Evolutionary conservation across 2,113 vertebrate species (phyloP), one percentile per base, ranked within the genome.

Genomic region (Ploceus nigricollis): DNA sequence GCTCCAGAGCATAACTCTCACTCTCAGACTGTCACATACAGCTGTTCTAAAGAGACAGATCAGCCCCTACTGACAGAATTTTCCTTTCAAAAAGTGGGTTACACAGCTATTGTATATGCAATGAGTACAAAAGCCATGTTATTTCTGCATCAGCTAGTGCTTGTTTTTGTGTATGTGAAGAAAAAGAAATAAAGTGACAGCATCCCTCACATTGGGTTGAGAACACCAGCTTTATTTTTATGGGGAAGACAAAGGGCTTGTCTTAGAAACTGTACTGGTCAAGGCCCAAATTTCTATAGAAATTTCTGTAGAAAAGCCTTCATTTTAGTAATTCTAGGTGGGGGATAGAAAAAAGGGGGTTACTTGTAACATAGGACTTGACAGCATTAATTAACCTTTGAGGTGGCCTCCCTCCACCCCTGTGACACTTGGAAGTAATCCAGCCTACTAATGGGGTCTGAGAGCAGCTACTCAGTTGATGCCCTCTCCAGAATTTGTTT

Each of bases 1-100:
- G 23, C 11, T 75, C 18, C 8, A 35, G 20, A 71, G n/a, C 0
- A 0, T 37, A 81, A 40, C 33, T 37, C 24, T 70, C 23, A 33
- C 37, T 77, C 35, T 58, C 16, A 2, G 73, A 33, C 39, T 48
- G 37, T 16, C 1, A 2, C 2, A 42, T 15, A 35, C 11, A 75
- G 39, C 35, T 82, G 13, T 37, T 85, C 45, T 78, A 48, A 50
- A 54, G 22, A 60, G 68, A 44, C 33, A 19, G 11, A 82, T 40
- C 20, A 64, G 45, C 8, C 24, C 30, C 56, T 37, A 48, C 37
- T 64, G 65, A 63, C 28, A 89, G 37, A 57, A 28, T 24, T 76
- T 86, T 57, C 40, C 57, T 73, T 64, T 50, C 7, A 51, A 53
- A 66, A 61, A n/a, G 40, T 44, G 16, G 42, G 69, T 72, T 10